Conservation (phyloP, 2,113 vertebrate genomes). For the Mesocricetus auratus region DNA sequence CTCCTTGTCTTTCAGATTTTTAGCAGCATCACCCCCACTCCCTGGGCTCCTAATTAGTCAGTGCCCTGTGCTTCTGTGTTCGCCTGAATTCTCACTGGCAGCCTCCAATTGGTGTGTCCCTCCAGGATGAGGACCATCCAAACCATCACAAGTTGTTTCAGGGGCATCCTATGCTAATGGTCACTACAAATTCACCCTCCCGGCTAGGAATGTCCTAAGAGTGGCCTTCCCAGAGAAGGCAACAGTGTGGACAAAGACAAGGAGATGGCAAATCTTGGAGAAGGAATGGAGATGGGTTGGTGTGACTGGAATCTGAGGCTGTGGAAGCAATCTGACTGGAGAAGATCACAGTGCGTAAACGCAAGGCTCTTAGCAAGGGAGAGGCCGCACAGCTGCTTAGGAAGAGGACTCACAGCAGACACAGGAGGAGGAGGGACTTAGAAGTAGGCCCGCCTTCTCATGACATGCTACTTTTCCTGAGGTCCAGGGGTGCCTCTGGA, state of each 20-base stretch:
- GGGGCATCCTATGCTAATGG: neutral
- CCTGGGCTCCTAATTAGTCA: neutral
- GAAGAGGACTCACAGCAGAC: neutral
- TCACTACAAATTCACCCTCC: neutral
- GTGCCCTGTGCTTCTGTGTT: neutral
- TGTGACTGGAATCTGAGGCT: neutral
- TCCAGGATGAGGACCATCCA: neutral
- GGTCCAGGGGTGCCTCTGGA: conserved; percentile 47
- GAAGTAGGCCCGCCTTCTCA: neutral
- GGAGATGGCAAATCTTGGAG: neutral
- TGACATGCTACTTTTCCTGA: conserved; percentile 1
- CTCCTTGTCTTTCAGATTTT: neutral
- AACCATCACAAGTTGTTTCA: neutral
- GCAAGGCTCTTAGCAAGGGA: neutral
- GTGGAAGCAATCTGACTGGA: neutral
- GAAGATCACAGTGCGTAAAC: no score
- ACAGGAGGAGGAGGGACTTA: conserved; percentile 3
- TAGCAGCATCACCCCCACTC: neutral
- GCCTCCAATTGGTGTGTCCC: neutral
- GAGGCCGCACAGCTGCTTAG: neutral
- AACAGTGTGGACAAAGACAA: neutral
- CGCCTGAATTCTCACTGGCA: neutral
- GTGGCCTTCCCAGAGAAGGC: neutral
- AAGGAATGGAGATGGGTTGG: neutral
- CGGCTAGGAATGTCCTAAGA: neutral